Base-by-base conservation (phyloP, 2,888 invertebrate species). In the Carcina quercana region DNA sequence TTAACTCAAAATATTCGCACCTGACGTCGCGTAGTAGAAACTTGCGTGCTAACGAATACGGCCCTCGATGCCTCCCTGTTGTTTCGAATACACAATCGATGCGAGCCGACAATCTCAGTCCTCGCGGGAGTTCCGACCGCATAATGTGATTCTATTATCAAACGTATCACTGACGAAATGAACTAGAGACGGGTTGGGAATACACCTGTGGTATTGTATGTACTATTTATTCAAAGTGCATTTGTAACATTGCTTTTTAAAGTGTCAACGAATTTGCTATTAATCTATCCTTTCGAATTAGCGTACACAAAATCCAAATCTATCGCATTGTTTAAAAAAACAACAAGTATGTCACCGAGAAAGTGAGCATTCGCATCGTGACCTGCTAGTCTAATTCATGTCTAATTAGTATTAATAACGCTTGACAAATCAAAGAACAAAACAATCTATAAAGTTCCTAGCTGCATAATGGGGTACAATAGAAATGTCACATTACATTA, bases 121-220 rank as follows among this genome's bases (percentile, higher is more conserved):
- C n/a, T 51, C 5, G 17, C 17, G 6, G 11, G 24, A 40, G 38
- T 34, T 37, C 10, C 15, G 28, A 37, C 40, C 44, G 46, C 46
- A 52, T 60, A 59, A 62, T 58, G 53, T 56, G 58, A 56, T 63
- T 59, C 61, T 54, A 56, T 63, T 63, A 42, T 33, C 28, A 17
- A 26, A 26, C 24, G 30, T 24, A 21, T 30, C 28, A 20, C 19
- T 30, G 24, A 10, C 22, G 22, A 25, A 29, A 26, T 26, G 11
- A 15, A 15, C 15, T 30, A 26, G n/a, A n/a, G 26, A 15, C 29
- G 14, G 21, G 30, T 14, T 28, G 28, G 36, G 35, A 30, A 30
- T 25, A 24, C 17, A 24, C 14, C 21, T 29, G n/a, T n/a, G n/a
- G n/a, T n/a, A n/a, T n/a, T n/a, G n/a, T n/a, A n/a, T n/a, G n/a